These are phyloP conservation scores for Caenorhabditis japonica DNA, from an alignment of 2,888 invertebrate genomes.

Conservation along the genomic window DNA sequence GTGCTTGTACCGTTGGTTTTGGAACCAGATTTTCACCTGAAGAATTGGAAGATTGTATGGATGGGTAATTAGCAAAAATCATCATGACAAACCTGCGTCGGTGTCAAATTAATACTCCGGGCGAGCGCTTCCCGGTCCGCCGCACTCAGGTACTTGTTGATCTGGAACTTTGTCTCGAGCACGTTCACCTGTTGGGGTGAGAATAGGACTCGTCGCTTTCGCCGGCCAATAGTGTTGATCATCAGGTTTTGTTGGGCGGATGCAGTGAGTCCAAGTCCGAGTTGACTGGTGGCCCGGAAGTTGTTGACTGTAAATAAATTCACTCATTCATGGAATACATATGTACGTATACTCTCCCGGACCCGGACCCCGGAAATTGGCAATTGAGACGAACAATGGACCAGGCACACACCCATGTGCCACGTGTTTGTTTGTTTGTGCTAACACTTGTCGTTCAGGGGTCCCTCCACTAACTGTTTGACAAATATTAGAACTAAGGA, in stretches of 20 bases:
- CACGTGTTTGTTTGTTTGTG: conserved; percentile 41
- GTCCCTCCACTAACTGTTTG: conserved; percentile 24
- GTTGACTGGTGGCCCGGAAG: conserved; percentile 23
- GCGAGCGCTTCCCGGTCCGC: conserved; percentile 91
- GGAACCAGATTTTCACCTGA: conserved; percentile 70
- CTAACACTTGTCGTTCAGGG: conserved; percentile 47
- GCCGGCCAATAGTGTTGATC: conserved; percentile 77
- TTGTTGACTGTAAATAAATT: conserved; percentile 45
- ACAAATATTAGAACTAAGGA: conserved; percentile 31
- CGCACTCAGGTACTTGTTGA: conserved; percentile 90
- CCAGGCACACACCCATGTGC: neutral
- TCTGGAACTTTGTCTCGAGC: conserved; percentile 88
- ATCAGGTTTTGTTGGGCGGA: conserved; percentile 13
- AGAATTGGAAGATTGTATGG: conserved; percentile 32
- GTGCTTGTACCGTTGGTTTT: conserved; percentile 68
- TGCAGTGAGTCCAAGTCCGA: conserved; percentile 16
- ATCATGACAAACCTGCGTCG: conserved; percentile 87
- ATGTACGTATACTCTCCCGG: neutral
- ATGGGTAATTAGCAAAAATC: conserved; percentile 58
- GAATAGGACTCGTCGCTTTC: conserved; percentile 92
- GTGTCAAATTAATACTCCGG: conserved; percentile 85
- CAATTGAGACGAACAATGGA: conserved; percentile 23
- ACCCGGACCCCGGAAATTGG: conserved; percentile 16
- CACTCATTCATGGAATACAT: neutral
- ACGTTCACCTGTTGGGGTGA: conserved; percentile 81